Evolutionary conservation across 2,797 vertebrate genomes (phyloP), one percentile per base, ranked within the genome.

Genomic region (Cichlasoma orientale): DNA sequence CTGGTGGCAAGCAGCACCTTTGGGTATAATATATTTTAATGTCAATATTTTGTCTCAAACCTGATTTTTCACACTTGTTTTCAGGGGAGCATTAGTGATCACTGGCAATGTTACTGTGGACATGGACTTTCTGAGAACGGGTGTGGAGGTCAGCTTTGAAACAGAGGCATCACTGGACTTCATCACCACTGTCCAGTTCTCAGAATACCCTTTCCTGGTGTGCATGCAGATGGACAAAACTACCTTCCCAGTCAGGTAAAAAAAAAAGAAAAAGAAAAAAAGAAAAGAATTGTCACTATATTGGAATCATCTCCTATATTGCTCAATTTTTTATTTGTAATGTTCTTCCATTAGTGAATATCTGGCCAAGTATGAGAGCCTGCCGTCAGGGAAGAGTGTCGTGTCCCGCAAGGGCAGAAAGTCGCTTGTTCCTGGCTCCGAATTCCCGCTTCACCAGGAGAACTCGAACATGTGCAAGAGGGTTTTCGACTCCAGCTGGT

Each of bases 151-250:
- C 75, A 96, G 96, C 83, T 92, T 96, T 7, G 98, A 99, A 92
- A 93, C 92, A 0, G 98, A 99, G 92, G 96, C 95, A 0, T 68
- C 96, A 0, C 89, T 99, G 56, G 97, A 98, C 88, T 98, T 99
- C 84, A 95, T 98, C 94, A 97, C 98, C 66, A 99, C 98, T 0
- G 98, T 99, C 74, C 97, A 99, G 91, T 99, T 99, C 94, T 99
- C 98, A 0, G 95, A 99, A 80, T 99, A 99, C 83, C 98, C 98
- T 0, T 99, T 99, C 95, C 92, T 99, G 75, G 97, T 99, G 38
- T 99, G 98, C 89, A 96, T 99, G 93, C 98, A 99, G 94, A 99
- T 99, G 97, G 98, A 99, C 84, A 98, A 95, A 92, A 91, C 94
- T 0, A 96, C 93, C 3, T 96, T 96, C 88, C 98, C 98, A 0